Base-by-base conservation (phyloP, 2,113 vertebrate species). In the Mormyrus lacerda region DNA sequence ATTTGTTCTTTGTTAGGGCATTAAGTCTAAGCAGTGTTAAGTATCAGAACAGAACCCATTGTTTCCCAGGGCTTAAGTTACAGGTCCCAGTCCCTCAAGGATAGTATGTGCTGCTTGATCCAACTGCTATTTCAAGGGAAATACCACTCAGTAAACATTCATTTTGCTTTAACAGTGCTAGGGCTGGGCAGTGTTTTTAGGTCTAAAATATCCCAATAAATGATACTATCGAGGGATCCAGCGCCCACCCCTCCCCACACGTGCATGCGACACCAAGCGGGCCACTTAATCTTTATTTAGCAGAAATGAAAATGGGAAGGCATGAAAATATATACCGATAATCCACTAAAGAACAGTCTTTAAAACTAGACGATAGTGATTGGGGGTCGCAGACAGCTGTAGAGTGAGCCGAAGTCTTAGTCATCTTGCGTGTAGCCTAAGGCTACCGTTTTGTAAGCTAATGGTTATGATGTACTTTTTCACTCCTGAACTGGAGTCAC, bases 401-500 rank as follows among this genome's bases (percentile, higher is more conserved):
- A 69, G 58, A 11, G n/a, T n/a, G 58, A 65, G 10, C n/a, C 13
- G 10, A 69, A 4, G 61, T 69, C 27, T 11, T 69, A 3, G n/a
- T 69, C 61, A 13, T 13, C 61, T 4, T 31, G 27, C 10, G 1
- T 11, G n/a, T 69, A 13, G n/a, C n/a, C 61, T 69, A 69, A 69
- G n/a, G n/a, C 61, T 31, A 31, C 61, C n/a, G n/a, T n/a, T 42
- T 79, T 42, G 35, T 42, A 42, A 79, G 11, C 35, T 76, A 39
- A 76, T 76, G 31, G 31, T 76, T 35, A 76, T 17, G 11, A 19
- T 27, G 1, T 76, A 13, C 35, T 7, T 39, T 39, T 76, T 76
- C 35, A 39, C 65, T 27, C 65, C 87, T 90, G 91, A 87, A 92
- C 91, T 91, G 91, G 73, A 86, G 35, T 79, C 73, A 87, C 93